These are phyloP conservation scores for Drosophila differens DNA, from an alignment of 2,888 invertebrate species.

Conservation along the genomic window DNA sequence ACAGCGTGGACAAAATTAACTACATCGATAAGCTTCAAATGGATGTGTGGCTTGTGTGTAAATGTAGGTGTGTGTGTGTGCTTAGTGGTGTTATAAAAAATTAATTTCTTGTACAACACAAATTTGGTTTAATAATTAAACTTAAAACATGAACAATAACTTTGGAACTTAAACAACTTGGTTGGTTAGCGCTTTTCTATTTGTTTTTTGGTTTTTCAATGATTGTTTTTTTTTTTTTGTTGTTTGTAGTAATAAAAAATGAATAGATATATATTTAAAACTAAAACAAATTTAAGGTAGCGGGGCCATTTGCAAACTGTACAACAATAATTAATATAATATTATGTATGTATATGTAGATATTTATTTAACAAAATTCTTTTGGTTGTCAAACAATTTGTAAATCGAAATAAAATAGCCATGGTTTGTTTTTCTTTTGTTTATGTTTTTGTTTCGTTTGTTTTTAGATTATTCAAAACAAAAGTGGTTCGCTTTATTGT, in stretches of 20 bases:
- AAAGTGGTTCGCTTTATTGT: slow-evolving; percentile 71
- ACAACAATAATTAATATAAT: slow-evolving; percentile 65
- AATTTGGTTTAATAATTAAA: slow-evolving; percentile 64
- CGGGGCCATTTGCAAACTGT: slow-evolving; percentile 82
- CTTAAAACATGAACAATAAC: slow-evolving; percentile 60
- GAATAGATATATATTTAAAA: slow-evolving; percentile 38
- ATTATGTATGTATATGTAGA: slow-evolving; percentile 41
- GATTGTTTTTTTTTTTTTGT: slow-evolving; percentile 18
- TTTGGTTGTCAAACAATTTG: slow-evolving; percentile 78
- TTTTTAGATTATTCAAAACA: slow-evolving; percentile 45
- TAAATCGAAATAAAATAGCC: slow-evolving; percentile 53
- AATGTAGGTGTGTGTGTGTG: slow-evolving; percentile 51
- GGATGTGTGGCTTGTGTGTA: slow-evolving; percentile 41
- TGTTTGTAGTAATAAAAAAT: slow-evolving; percentile 41
- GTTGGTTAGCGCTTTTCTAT: slow-evolving; percentile 47
- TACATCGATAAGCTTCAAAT: slow-evolving; percentile 74
- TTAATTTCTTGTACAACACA: slow-evolving; percentile 75
- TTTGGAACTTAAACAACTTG: slow-evolving; percentile 70
- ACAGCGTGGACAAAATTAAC: slow-evolving; percentile 64
- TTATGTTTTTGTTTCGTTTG: slow-evolving; percentile 30
- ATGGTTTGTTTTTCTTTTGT: slow-evolving; percentile 40
- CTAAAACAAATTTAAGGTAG: slow-evolving; percentile 84
- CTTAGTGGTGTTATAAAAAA: slow-evolving; percentile 74
- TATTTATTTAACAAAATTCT: slow-evolving; percentile 64
- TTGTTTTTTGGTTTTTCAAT: slow-evolving; percentile 1